Conservation (phyloP, 2,113 vertebrate genomes). For the Grus americana region DNA sequence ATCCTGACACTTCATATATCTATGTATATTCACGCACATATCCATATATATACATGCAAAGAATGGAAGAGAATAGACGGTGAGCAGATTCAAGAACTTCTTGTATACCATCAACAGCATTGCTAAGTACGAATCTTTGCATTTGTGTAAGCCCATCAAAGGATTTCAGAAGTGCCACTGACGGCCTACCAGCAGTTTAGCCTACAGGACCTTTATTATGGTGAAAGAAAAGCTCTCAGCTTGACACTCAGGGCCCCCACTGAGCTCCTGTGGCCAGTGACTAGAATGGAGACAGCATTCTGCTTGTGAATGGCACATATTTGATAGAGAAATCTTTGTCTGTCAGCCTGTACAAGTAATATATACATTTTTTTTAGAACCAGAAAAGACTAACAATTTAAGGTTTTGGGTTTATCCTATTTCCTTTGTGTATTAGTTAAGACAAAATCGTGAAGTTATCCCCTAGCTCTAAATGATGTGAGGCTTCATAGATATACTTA, state of each 20-base stretch:
- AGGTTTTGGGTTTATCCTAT: not conserved
- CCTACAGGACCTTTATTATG: not conserved
- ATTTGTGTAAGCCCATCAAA: not conserved
- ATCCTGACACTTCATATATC: not conserved
- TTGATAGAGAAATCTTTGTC: not conserved
- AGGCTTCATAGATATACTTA: not conserved
- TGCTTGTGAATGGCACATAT: not conserved
- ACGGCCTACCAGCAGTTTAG: not conserved
- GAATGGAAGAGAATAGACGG: not conserved
- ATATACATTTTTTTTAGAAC: not conserved
- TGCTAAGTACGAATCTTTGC: not conserved
- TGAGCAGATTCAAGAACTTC: not conserved
- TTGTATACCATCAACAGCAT: not conserved
- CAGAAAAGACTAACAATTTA: not conserved
- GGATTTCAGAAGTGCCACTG: not conserved
- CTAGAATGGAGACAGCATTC: not conserved
- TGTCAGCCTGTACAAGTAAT: not conserved
- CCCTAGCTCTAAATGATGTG: not conserved
- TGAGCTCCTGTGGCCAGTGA: not conserved
- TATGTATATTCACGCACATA: not conserved
- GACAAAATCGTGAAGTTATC: not conserved
- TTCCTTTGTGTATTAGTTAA: not conserved
- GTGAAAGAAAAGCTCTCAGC: not conserved
- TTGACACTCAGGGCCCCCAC: not conserved
- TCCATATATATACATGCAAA: not conserved